Evolutionary conservation across 2,888 invertebrate genomes (phyloP).

Genomic region (Arctia plantaginis): DNA sequence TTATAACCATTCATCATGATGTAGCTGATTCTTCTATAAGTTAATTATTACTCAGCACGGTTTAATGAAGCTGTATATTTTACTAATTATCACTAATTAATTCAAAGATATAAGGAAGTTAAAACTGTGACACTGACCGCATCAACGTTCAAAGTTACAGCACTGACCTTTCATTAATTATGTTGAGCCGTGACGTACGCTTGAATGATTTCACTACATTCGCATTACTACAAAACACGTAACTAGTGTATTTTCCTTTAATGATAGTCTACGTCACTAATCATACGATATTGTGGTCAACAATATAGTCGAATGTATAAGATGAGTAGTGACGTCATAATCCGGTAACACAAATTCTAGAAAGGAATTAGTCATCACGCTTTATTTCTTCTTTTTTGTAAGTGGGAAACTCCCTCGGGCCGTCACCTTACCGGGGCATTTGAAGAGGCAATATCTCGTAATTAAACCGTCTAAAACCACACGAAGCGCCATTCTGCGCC

Average conservation of each 20-base stretch:
- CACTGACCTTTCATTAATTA: not conserved
- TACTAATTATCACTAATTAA: not conserved
- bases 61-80: not conserved
- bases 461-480: too few species aligned
- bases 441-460: too few species aligned
- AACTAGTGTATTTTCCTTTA: not conserved
- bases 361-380: not conserved
- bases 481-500: not conserved
- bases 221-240: not conserved
- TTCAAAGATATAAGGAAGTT: not conserved
- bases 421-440: not conserved
- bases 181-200: not conserved
- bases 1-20: not conserved
- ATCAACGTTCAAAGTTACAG: not conserved
- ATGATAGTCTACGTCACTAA: not conserved
- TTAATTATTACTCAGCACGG: not conserved
- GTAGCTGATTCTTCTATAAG: not conserved
- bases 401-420: not conserved
- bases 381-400: not conserved
- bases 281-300: slow-evolving; percentile 3
- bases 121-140: not conserved
- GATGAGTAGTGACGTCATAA: not conserved
- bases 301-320: not conserved
- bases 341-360: not conserved
- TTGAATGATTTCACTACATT: not conserved